Evolutionary conservation across 2,113 vertebrate genomes (phyloP), one percentile per base, ranked within the genome.

Genomic region (Sciurus niger): DNA sequence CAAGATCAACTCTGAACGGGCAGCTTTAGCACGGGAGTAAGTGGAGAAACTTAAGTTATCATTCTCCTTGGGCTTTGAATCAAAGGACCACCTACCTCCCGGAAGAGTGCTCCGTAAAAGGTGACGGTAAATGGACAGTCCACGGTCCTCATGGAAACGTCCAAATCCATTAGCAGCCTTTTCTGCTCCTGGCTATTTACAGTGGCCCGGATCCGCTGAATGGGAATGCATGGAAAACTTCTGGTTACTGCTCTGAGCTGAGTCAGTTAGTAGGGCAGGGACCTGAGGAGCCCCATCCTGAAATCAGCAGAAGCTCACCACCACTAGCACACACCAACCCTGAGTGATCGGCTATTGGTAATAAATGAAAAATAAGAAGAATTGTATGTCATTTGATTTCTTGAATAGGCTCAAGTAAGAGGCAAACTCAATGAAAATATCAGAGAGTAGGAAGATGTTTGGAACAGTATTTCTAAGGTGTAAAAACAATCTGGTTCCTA

Each of bases 171-270:
- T 96, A 99, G 90, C 25, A 99, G 98, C 97, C 99, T 98, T 98
- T 99, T 99, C 99, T 99, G 99, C 98, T 99, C 99, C 98, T 99
- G 99, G 86, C 99, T 99, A 98, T 99, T 99, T 86, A 99, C 99
- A 0, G 99, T 99, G 96, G 99, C 99, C 93, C 99, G 99, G 97
- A 99, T 99, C 80, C 99, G 89, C 99, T 99, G 98, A 18, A 96
- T 83, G 82, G 60, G 60, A 98, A 94, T 3, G 28, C 60, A 80
- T 1, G 43, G 51, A 7, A 91, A 88, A 73, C 1, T 0, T 5
- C 63, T 1, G 25, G 74, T 97, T 92, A 95, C 77, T 89, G 22
- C 84, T 68, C 87, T 68, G 84, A 77, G 68, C 55, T 76, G 30
- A 84, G 43, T 76, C 63, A 4, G 17, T 16, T 4, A 2, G 12